These are phyloP conservation scores for Aphelenchoides avenae DNA, from an alignment of 1,140 invertebrate genomes.

Conservation along the genomic window DNA sequence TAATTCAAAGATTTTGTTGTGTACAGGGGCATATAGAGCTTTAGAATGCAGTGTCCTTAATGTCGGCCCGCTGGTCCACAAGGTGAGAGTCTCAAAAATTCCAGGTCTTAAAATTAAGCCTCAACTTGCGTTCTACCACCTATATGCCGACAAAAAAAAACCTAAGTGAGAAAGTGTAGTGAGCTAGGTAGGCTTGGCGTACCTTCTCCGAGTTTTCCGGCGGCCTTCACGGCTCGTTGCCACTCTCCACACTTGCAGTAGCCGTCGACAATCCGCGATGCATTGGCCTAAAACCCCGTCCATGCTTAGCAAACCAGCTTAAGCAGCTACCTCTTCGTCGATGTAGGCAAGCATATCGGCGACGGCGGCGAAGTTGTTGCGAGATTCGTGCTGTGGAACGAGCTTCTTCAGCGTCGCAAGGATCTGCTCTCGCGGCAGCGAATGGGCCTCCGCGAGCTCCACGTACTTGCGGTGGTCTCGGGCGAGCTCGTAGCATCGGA, in stretches of 20 bases:
- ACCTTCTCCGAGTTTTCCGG: too few relatives aligned
- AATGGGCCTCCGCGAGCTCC: slow-evolving; percentile 3
- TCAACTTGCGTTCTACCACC: too few relatives aligned
- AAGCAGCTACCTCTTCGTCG: slow-evolving; percentile 25
- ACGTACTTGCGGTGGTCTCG: slow-evolving; percentile 11
- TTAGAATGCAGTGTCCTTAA: too few relatives aligned
- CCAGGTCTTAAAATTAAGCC: too few relatives aligned
- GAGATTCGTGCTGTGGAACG: slow-evolving; percentile 28
- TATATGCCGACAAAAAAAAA: too few relatives aligned
- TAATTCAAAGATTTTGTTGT: too few relatives aligned
- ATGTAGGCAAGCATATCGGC: slow-evolving; percentile 32
- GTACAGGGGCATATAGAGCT: too few relatives aligned
- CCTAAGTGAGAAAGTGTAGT: too few relatives aligned
- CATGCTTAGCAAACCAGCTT: background rate
- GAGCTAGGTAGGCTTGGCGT: too few relatives aligned
- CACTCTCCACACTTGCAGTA: background rate
- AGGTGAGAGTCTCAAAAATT: too few relatives aligned
- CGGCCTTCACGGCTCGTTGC: background rate
- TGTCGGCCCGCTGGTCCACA: too few relatives aligned
- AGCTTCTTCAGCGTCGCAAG: slow-evolving; percentile 31
- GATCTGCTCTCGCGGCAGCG: background rate
- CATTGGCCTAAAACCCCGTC: background rate
- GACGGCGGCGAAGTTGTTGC: slow-evolving; percentile 13
- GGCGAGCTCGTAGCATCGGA: slow-evolving; percentile 19
- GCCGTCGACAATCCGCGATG: slow-evolving; percentile 3